These are phyloP conservation scores for Anastrepha obliqua DNA, from an alignment of 1,140 invertebrate genomes.

Conservation along the genomic window DNA sequence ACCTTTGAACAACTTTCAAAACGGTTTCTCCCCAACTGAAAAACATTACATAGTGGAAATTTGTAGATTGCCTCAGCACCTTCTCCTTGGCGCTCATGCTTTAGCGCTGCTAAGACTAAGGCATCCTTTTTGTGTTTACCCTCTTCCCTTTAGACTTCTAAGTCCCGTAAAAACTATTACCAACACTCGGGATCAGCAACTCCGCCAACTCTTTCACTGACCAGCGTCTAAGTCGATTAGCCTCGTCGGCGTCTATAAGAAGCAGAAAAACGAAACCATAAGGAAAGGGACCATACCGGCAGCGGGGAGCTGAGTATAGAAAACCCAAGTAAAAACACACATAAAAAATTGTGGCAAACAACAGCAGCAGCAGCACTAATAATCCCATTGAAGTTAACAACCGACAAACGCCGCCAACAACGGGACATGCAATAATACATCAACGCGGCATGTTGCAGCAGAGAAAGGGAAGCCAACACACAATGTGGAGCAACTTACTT, in stretches of 20 bases:
- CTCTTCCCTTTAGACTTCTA: not conserved
- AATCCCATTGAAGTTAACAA: constrained; percentile 52
- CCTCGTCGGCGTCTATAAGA: not conserved
- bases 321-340: not conserved
- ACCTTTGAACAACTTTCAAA: too few relatives aligned
- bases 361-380: not conserved
- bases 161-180: not conserved
- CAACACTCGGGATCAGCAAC: not conserved
- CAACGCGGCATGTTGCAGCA: not conserved
- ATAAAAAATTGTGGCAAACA: not conserved
- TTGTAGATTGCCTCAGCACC: too few relatives aligned
- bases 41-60: too few relatives aligned
- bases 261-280: not conserved
- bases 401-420: constrained; percentile 39
- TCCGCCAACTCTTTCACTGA: not conserved
- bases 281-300: not conserved
- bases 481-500: constrained; percentile 31
- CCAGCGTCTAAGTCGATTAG: constrained; percentile 33
- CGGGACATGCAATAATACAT: constrained; percentile 15
- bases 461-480: not conserved
- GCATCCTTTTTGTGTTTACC: too few relatives aligned
- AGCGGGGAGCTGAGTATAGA: not conserved
- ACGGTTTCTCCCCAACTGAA: too few relatives aligned
- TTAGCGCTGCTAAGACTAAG: too few relatives aligned
- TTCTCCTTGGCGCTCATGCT: too few relatives aligned